Percentiles rank a stretch among this genome's conserved stretches.
phyloP scores from a whole-genome alignment of 2,888 invertebrate species.

The Plagodis dolabraria region DNA sequence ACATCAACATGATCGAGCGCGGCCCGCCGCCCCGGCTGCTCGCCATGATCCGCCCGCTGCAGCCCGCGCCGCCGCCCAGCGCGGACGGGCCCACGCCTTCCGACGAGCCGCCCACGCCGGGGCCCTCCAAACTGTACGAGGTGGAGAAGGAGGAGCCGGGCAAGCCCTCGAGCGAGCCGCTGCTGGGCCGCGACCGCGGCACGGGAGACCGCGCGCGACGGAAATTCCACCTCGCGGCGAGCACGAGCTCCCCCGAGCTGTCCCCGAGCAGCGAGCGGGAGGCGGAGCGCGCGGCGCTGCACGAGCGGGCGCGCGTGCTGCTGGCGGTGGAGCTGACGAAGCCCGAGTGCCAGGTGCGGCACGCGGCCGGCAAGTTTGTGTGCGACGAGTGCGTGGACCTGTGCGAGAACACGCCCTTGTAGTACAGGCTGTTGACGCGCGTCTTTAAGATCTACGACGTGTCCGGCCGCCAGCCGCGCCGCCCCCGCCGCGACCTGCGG shows the following conservation, averaged over 20 bases:
- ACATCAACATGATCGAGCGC: slow-evolving; percentile 87
- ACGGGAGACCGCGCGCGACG: slow-evolving; percentile 43
- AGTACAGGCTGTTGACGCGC: slow-evolving; percentile 80
- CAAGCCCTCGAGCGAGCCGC: slow-evolving; percentile 75
- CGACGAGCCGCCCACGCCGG: slow-evolving; percentile 47
- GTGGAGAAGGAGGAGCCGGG: slow-evolving; percentile 43
- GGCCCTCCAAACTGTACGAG: slow-evolving; percentile 42
- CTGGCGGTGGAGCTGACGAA: slow-evolving; percentile 70
- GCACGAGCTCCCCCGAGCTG: slow-evolving; percentile 79
- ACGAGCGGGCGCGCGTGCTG: slow-evolving; percentile 64
- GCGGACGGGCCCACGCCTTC: slow-evolving; percentile 30
- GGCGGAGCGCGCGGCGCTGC: slow-evolving; percentile 36
- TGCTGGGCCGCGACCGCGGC: slow-evolving; percentile 62
- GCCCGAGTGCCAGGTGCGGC: slow-evolving; percentile 52
- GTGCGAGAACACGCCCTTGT: slow-evolving; percentile 67
- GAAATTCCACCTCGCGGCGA: slow-evolving; percentile 54
- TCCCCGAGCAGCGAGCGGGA: slow-evolving; percentile 38
- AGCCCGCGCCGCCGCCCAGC: slow-evolving; percentile 47
- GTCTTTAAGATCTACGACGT: slow-evolving; percentile 80
- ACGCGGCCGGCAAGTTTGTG: slow-evolving; percentile 41
- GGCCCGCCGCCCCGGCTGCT: slow-evolving; percentile 65
- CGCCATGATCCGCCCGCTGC: slow-evolving; percentile 67
- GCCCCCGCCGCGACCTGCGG: slow-evolving; percentile 31
- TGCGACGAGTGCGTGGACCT: slow-evolving; percentile 59
- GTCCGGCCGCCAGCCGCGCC: slow-evolving; percentile 51